Base-by-base conservation (phyloP, 1,140 invertebrate species). In the Trialeurodes vaporariorum region DNA sequence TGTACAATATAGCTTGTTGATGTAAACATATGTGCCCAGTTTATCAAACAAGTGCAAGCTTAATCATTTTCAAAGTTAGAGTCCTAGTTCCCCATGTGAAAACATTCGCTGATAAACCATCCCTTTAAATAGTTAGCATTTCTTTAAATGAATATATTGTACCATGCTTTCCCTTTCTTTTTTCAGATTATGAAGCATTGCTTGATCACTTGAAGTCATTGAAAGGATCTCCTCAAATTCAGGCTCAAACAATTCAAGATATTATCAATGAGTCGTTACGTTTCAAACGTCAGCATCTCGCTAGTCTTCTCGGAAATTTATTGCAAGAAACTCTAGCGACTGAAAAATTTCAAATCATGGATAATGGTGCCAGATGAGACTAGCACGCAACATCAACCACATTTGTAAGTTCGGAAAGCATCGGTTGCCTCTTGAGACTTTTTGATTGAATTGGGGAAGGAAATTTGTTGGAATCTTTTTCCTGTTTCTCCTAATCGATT, bases 261-360 rank as follows among this genome's bases (percentile, higher is more conserved):
- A 83, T 92, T 65, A 86, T 92, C 61, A 84, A 83, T 67, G 92
- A 93, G 79, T 89, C 89, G 12, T 75, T 86, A 67, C 82, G 92
- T 63, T 94, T 93, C 77, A 92, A 93, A 76, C 82, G 91, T 63
- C 85, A 86, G 72, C 82, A 84, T 71, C 81, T 94, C 72, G 87
- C 88, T 59, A 80, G 80, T 69, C 72, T 82, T 26, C 75, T 84
- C 62, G 80, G 82, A 71, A 78, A 81, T 34, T 80, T 81, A 74
- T 72, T 80, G 64, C 61, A 68, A 27, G 25, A 68, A 65, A 60
- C 65, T 23, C 34, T 49, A 49, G 34, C 5, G 5, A 49, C 17
- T 5, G 34, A 49, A 17, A 49, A 49, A 49, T 49, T 49, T 49
- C 34, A 49, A 49, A 5, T 49, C 5, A 49, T 49, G 34, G 34